Percentiles rank a stretch among this genome's conserved stretches.
phyloP scores from a whole-genome alignment of 2,113 vertebrate species.

The Emydura subglobosa region DNA sequence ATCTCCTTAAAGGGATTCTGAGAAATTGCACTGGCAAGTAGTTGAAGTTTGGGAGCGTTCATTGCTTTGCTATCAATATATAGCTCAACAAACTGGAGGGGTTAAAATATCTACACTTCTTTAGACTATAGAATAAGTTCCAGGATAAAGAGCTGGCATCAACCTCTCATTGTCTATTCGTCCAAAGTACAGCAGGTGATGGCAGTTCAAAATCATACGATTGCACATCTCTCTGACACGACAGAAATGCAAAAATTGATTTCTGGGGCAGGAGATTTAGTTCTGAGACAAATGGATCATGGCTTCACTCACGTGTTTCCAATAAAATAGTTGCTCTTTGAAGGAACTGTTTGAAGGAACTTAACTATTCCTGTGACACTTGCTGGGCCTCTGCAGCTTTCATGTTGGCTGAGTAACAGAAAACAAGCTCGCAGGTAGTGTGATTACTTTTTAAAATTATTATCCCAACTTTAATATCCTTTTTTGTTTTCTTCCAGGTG shows the following conservation, averaged over 20 bases:
- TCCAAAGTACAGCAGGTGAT: neutral
- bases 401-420: neutral
- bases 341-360: neutral
- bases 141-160: neutral
- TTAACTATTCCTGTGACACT: neutral
- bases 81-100: neutral
- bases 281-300: neutral
- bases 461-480: neutral
- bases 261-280: neutral
- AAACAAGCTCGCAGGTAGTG: neutral
- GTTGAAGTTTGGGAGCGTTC: neutral
- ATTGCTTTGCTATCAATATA: neutral
- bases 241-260: neutral
- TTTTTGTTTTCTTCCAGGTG: slow-evolving; percentile 80
- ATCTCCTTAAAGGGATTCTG: neutral
- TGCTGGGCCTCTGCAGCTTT: neutral
- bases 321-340: neutral
- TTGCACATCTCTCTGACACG: neutral
- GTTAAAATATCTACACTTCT: neutral
- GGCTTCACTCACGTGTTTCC: neutral
- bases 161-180: neutral
- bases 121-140: neutral
- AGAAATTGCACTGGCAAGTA: neutral
- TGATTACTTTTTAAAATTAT: neutral
- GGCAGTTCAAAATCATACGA: neutral